These are phyloP conservation scores for Scrobipalpa costella DNA, from an alignment of 2,888 invertebrate genomes.

Conservation along the genomic window DNA sequence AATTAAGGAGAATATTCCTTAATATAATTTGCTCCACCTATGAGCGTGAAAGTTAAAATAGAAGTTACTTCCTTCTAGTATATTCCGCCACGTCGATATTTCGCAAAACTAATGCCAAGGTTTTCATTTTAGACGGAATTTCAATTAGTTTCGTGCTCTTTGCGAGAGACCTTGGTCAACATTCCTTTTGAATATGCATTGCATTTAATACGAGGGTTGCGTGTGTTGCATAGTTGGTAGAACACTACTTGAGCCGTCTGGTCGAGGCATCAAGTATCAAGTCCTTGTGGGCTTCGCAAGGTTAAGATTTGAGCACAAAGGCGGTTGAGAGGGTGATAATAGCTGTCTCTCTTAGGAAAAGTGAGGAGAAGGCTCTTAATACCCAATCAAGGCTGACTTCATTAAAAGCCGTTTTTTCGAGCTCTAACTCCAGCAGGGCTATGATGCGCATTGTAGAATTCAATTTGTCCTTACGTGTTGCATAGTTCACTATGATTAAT, in stretches of 20 bases:
- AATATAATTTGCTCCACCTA: no score
- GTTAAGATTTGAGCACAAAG: conserved; percentile 2
- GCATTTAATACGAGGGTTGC: conserved; percentile 13
- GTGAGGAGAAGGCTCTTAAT: neutral
- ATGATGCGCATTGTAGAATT: no score
- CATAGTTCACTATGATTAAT: no score
- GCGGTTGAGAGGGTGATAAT: neutral
- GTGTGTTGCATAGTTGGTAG: conserved; percentile 19
- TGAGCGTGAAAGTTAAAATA: no score
- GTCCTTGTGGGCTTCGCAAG: neutral
- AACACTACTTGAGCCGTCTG: conserved; percentile 10
- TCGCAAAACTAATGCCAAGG: conserved; percentile 20
- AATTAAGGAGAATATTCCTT: no score
- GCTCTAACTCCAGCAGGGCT: no score
- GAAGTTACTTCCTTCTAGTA: no score
- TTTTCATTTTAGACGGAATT: conserved; percentile 11
- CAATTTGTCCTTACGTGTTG: no score
- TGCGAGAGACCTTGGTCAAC: conserved; percentile 25
- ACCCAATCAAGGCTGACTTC: neutral
- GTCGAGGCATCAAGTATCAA: conserved; percentile 1
- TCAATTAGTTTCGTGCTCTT: conserved; percentile 14
- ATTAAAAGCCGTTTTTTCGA: no score
- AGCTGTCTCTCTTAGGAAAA: neutral
- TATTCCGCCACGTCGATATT: neutral
- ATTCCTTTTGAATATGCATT: conserved; percentile 19